Conservation (phyloP, 2,797 vertebrate species). For the Periparus ater region DNA sequence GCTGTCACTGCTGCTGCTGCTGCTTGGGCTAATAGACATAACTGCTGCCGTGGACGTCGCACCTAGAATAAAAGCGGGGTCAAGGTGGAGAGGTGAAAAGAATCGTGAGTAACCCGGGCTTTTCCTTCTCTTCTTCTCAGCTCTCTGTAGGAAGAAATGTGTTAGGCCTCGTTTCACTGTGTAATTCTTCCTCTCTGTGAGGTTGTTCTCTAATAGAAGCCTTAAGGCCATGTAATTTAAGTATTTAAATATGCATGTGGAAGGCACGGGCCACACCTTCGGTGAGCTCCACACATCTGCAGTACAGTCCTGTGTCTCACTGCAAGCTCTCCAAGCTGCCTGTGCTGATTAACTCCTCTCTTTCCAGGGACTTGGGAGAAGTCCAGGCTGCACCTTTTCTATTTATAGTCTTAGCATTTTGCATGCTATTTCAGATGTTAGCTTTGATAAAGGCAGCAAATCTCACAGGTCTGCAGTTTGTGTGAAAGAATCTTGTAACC, state of each 20-base stretch:
- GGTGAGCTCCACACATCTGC: constrained; percentile 45
- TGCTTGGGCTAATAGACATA: constrained; percentile 79
- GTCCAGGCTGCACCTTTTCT: background rate
- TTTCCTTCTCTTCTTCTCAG: constrained; percentile 56
- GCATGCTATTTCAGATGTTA: background rate
- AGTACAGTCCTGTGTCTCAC: constrained; percentile 26
- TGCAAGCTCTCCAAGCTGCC: constrained; percentile 21
- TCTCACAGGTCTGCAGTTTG: background rate
- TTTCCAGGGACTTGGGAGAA: background rate
- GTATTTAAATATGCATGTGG: constrained; percentile 57
- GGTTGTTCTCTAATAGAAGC: constrained; percentile 25
- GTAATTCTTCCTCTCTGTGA: constrained; percentile 17
- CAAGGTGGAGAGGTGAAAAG: constrained; percentile 95
- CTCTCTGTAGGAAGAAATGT: constrained; percentile 37
- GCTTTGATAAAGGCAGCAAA: background rate
- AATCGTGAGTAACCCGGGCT: constrained; percentile 88
- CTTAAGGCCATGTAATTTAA: background rate
- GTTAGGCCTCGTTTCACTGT: background rate
- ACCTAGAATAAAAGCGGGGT: constrained; percentile 83
- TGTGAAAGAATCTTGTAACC: background rate
- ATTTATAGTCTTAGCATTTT: background rate
- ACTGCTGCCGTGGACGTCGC: constrained; percentile 77
- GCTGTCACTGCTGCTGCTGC: constrained; percentile 77
- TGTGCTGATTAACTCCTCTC: constrained; percentile 67
- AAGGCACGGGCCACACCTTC: constrained; percentile 61